Percentiles rank a stretch among this genome's conserved stretches.
Evolutionary conservation across 1,140 invertebrate genomes (phyloP).

Genomic region (Onthophagus taurus): DNA sequence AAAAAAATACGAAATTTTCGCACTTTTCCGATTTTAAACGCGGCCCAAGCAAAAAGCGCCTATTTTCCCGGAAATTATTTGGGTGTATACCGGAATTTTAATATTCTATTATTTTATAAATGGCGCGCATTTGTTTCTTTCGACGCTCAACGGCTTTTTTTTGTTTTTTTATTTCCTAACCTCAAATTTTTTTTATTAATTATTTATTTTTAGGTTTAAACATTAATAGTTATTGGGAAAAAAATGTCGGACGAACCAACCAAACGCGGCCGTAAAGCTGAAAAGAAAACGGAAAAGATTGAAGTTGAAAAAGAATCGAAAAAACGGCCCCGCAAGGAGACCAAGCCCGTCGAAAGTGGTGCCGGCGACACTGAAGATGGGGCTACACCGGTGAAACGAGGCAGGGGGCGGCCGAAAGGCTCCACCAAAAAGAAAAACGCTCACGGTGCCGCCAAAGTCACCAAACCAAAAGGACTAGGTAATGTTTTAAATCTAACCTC

Average conservation of each 20-base stretch:
- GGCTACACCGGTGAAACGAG: slow-evolving; percentile 9
- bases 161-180: slow-evolving; percentile 2
- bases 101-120: slow-evolving; percentile 14
- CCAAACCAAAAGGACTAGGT: slow-evolving; percentile 10
- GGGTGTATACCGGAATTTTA: slow-evolving; percentile 12
- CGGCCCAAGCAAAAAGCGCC: background rate
- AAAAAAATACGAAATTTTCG: slow-evolving; percentile 6
- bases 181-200: background rate
- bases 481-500: background rate
- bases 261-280: slow-evolving; percentile 9
- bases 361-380: slow-evolving; percentile 10
- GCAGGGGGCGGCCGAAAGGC: slow-evolving; percentile 11
- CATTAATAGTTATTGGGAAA: no score
- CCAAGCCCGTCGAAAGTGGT: background rate
- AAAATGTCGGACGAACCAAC: slow-evolving; percentile 8
- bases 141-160: slow-evolving; percentile 4
- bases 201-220: background rate
- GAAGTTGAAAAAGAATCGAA: slow-evolving; percentile 10
- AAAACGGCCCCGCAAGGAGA: slow-evolving; percentile 4
- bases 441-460: background rate
- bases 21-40: background rate
- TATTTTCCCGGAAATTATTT: slow-evolving; percentile 8
- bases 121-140: slow-evolving; percentile 6
- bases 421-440: slow-evolving; percentile 13
- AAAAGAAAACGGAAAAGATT: slow-evolving; percentile 7